Evolutionary conservation across 2,888 invertebrate species (phyloP).

Genomic region (Caenorhabditis sp.): DNA sequence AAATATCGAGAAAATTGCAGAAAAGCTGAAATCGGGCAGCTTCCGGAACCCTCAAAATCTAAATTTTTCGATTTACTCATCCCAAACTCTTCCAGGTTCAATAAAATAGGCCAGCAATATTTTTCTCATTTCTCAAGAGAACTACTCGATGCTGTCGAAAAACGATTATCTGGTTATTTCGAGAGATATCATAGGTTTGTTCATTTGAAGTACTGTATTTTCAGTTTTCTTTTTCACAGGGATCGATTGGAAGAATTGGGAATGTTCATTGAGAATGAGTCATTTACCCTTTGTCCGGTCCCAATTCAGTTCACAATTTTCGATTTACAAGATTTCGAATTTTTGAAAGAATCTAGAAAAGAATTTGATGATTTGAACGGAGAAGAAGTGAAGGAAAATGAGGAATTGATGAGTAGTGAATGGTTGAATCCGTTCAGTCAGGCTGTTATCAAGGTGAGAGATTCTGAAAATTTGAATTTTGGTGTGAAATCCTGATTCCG

Average conservation of each 20-base stretch:
- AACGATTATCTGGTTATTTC: conserved; percentile 47
- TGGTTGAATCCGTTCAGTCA: conserved; percentile 39
- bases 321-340: conserved; percentile 59
- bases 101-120: too few species aligned
- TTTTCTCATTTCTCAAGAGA: conserved; percentile 49
- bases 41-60: too few species aligned
- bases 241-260: conserved; percentile 65
- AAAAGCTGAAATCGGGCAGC: conserved; percentile 63
- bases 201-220: background rate
- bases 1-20: conserved; percentile 21
- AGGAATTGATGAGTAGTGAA: conserved; percentile 14
- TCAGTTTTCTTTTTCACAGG: conserved; percentile 5
- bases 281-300: conserved; percentile 66
- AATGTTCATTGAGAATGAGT: conserved; percentile 68
- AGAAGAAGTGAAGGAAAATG: background rate
- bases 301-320: conserved; percentile 65
- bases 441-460: conserved; percentile 12
- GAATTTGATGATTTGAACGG: conserved; percentile 5
- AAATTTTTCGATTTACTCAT: too few species aligned
- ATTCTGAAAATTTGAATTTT: conserved; percentile 1
- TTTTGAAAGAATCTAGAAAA: conserved; percentile 24
- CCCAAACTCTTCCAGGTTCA: too few species aligned
- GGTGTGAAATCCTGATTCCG: background rate
- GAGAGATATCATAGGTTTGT: conserved; percentile 27
- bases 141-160: conserved; percentile 51